A percentile compares a stretch with the other conserved stretches of the same genome.
Conservation (phyloP, 2,888 invertebrate species). For the Aphodius granarius region DNA sequence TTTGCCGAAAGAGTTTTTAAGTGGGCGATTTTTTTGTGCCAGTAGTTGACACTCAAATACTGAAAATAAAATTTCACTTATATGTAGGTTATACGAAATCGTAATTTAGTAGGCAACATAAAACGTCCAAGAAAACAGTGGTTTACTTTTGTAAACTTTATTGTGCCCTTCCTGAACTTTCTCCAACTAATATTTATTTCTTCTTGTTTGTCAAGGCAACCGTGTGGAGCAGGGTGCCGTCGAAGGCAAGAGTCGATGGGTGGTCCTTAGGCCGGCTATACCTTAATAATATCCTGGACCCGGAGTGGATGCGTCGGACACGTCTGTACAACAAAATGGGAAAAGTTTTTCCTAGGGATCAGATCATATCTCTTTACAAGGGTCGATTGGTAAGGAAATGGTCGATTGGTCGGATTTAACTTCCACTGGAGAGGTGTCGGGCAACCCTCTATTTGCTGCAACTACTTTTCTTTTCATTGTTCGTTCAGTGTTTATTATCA, state of each 20-base stretch:
- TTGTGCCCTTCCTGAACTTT: neutral
- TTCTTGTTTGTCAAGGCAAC: slow-evolving; percentile 6
- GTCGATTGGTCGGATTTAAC: slow-evolving; percentile 5
- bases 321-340: slow-evolving; percentile 4
- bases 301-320: slow-evolving; percentile 2
- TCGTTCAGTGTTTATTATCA: slow-evolving; percentile 9
- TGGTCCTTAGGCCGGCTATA: neutral
- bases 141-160: neutral
- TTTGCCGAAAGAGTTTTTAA: too few species aligned
- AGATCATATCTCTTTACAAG: slow-evolving; percentile 23
- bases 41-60: too few species aligned
- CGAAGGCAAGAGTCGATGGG: neutral
- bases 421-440: neutral
- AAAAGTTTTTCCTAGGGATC: slow-evolving; percentile 19
- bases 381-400: slow-evolving; percentile 24
- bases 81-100: too few species aligned
- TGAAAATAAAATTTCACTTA: too few species aligned
- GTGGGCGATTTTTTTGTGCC: too few species aligned
- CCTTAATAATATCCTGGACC: neutral
- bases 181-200: slow-evolving; percentile 10
- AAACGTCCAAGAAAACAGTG: neutral
- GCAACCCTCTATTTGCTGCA: neutral
- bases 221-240: neutral
- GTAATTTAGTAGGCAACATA: neutral
- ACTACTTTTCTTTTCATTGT: neutral